A percentile compares a stretch with the other conserved stretches of the same genome.
Evolutionary conservation across 2,888 invertebrate species (phyloP).

Genomic region (Trichopria drosophilae): DNA sequence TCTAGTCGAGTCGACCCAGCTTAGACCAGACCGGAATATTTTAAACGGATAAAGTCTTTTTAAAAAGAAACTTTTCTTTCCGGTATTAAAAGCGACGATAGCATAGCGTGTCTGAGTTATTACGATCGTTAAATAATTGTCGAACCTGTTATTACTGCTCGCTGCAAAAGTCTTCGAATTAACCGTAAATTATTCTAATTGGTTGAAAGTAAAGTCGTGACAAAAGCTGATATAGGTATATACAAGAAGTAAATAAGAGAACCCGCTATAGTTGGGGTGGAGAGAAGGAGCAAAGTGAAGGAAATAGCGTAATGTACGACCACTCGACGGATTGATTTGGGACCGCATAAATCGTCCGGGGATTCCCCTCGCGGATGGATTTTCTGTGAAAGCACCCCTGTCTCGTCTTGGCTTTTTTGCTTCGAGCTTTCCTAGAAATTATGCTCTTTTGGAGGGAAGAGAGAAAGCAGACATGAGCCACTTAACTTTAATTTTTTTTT

Average conservation of each 20-base stretch:
- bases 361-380: conserved; percentile 18
- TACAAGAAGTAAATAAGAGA: conserved; percentile 20
- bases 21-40: conserved; percentile 53
- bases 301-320: conserved; percentile 37
- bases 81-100: too few species aligned
- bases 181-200: conserved; percentile 47
- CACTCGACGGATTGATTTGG: conserved; percentile 41
- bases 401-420: conserved; percentile 1
- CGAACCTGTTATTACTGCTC: too few species aligned
- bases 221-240: neutral
- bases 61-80: conserved; percentile 50
- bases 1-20: conserved; percentile 43
- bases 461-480: too few species aligned
- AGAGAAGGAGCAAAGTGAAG: conserved; percentile 7
- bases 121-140: too few species aligned
- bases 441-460: too few species aligned
- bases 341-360: conserved; percentile 32
- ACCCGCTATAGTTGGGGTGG: neutral
- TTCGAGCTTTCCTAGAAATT: too few species aligned
- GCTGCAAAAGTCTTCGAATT: too few species aligned
- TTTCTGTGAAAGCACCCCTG: conserved; percentile 12
- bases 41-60: conserved; percentile 52
- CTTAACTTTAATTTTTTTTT: too few species aligned
- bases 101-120: too few species aligned
- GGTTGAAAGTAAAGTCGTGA: conserved; percentile 36